Evolutionary conservation across 2,888 invertebrate species (phyloP).

Genomic region (Clistopyga incitator): DNA sequence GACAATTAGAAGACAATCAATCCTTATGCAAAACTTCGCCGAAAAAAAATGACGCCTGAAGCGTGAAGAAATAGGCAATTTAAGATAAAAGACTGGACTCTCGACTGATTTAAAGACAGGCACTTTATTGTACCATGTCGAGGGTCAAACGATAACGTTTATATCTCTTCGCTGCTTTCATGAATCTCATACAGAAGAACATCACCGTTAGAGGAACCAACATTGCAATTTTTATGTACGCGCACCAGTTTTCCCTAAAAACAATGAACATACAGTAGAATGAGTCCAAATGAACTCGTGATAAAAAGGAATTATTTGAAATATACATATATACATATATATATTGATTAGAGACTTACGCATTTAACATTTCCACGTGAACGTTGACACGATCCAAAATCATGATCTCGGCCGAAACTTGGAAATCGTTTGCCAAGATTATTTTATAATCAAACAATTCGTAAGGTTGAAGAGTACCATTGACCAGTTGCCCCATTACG

Average conservation of each 20-base stretch:
- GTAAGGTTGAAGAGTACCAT: background rate
- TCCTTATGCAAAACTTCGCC: too few species aligned
- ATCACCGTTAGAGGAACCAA: background rate
- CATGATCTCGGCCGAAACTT: background rate
- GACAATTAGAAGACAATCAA: background rate
- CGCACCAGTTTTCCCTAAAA: slow-evolving; percentile 4
- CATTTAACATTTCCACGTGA: background rate
- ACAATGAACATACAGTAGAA: too few species aligned
- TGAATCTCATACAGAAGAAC: background rate
- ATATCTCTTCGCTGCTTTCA: slow-evolving; percentile 1
- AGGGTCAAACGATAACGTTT: slow-evolving; percentile 7
- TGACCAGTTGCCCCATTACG: slow-evolving; percentile 6
- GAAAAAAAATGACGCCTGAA: too few species aligned
- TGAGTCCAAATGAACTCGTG: background rate
- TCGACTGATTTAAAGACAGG: too few species aligned
- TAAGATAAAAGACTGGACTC: too few species aligned
- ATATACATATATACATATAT: too few species aligned
- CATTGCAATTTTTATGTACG: background rate
- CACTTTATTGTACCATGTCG: background rate
- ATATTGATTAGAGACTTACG: background rate
- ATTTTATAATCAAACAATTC: background rate
- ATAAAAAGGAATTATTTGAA: too few species aligned
- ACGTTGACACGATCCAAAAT: background rate
- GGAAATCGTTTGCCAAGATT: background rate
- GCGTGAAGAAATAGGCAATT: too few species aligned